Base-by-base conservation (phyloP, 2,113 vertebrate species). In the Patagioenas fasciata region DNA sequence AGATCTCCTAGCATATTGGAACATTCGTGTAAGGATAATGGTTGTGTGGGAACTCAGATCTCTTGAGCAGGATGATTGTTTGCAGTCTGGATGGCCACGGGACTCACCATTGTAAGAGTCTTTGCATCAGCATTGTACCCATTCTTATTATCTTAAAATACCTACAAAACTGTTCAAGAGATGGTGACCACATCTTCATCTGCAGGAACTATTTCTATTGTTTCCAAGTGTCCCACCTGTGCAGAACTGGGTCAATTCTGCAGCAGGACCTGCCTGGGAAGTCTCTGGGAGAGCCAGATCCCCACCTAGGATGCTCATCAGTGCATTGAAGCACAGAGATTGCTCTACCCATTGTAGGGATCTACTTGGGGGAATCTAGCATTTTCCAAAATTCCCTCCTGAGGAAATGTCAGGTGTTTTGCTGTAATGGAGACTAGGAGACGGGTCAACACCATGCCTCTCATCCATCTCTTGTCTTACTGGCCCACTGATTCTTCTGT, bases 281-380 rank as follows among this genome's bases (percentile, higher is more conserved):
- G 13, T 44, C 26, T 5, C 13, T 80, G 26, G 40, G 40, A 44
- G 64, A 53, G 32, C 4, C 28, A 65, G 23, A 60, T 71, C 29
- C 13, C 13, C 23, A 60, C 17, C 14, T 56, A 2, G 23, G 19
- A 15, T 61, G 42, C 5, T 80, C 31, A 15, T 51, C 44, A 64
- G 21, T 12, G 58, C 23, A 48, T 3, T 1, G 0, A 86, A 86
- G 31, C 15, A 6, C 5, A 34, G 11, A 50, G 2, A 26, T 25
- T 57, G 9, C 36, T 65, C 69, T 61, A 4, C 10, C 5, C 4
- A 7, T 10, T 78, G 24, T 8, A 73, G 34, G 2, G 13, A 51
- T 36, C 57, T 69, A 3, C 15, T 15, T 61, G 40, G 9, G 5
- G 18, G 2, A 69, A 80, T 50, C 23, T 16, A 54, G 6, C 2